Percentiles rank a stretch among this genome's conserved stretches.
Evolutionary conservation across 2,888 invertebrate species (phyloP).

Genomic region (Petrolisthes manimaculis): DNA sequence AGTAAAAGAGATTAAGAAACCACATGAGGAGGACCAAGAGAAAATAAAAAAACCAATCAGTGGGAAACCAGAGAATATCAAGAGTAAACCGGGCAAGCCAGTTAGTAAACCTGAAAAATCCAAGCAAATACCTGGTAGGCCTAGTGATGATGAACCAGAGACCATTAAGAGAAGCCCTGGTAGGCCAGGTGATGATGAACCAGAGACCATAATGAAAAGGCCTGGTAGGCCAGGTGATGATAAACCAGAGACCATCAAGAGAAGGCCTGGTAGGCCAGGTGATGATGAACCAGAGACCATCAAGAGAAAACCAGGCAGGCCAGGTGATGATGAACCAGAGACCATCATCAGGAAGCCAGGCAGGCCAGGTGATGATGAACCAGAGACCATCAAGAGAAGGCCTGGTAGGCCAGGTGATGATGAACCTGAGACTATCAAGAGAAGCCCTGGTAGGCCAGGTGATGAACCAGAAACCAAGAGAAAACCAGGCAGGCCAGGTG

Average conservation of each 20-base stretch:
- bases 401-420: slow-evolving; percentile 5
- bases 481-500: not conserved
- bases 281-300: slow-evolving; percentile 22
- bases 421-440: slow-evolving; percentile 10
- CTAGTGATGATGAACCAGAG: slow-evolving; percentile 28
- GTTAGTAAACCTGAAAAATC: not conserved
- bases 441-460: not conserved
- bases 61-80: slow-evolving; percentile 18
- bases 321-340: slow-evolving; percentile 17
- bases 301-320: slow-evolving; percentile 11
- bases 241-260: slow-evolving; percentile 14
- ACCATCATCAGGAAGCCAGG: not conserved
- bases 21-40: not conserved
- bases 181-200: slow-evolving; percentile 24
- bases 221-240: slow-evolving; percentile 19
- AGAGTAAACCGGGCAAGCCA: slow-evolving; percentile 15
- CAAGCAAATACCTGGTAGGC: slow-evolving; percentile 18
- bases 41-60: not conserved
- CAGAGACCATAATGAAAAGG: slow-evolving; percentile 16
- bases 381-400: slow-evolving; percentile 3
- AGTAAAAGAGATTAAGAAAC: not conserved
- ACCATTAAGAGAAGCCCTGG: slow-evolving; percentile 12
- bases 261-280: slow-evolving; percentile 1
- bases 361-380: slow-evolving; percentile 5
- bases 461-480: slow-evolving; percentile 26